Evolutionary conservation across 2,888 invertebrate species (phyloP), one percentile per base, ranked within the genome.

Genomic region (Volucella bombylans): DNA sequence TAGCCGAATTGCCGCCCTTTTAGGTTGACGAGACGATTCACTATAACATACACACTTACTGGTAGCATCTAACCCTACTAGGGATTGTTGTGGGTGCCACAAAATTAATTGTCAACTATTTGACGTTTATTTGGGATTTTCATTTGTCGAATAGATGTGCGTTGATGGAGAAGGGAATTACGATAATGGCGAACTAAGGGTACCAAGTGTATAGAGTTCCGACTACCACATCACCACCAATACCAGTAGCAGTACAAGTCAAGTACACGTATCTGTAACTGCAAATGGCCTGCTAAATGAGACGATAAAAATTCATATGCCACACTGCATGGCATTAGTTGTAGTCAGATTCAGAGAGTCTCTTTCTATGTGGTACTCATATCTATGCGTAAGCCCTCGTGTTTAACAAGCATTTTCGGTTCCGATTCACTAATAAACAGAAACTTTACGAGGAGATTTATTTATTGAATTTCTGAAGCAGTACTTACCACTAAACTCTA

Each of bases 51-150:
- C 64, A n/a, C 18, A 39, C 38, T 11, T 38, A 31, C 45, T 52
- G 65, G 18, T 47, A 43, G 49, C 15, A 47, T 11, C 10, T 78
- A 41, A 62, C 49, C 62, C 11, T 15, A 2, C 31, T 31, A 15
- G 55, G 31, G 45, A 14, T 14, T 55, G 52, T 49, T 50, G 43
- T 59, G 31, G 72, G 31, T 47, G 55, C 23, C 55, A 45, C 67
- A 67, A 71, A 83, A 85, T 85, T 85, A 85, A 85, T 85, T 85
- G 80, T 72, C 65, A 85, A 85, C 80, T 80, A 76, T 76, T 85
- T 80, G 80, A 85, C 74, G 76, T 85, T 85, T 80, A 80, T 80
- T 85, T 61, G 50, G 76, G 67, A 83, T 80, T 83, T 73, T 83
- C 80, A 80, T 80, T 59, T 74, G 69, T 65, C 68, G 47, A 64